Evolutionary conservation across 1,140 invertebrate genomes (phyloP).

Genomic region (Ctenoplectra terminalis): DNA sequence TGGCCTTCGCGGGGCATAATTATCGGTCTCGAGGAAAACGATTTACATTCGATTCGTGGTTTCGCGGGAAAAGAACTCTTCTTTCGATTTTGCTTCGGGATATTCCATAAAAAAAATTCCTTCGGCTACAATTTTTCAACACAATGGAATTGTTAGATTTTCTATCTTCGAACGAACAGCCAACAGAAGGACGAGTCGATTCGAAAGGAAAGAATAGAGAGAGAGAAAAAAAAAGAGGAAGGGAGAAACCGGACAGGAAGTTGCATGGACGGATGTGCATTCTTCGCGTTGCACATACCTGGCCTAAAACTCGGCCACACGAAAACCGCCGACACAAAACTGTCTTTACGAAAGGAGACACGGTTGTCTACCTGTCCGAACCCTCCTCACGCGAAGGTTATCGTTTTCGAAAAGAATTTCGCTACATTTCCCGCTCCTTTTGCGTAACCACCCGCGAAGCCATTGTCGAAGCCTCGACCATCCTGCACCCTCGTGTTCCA

Average conservation of each 20-base stretch:
- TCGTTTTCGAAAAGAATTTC: constrained; percentile 45
- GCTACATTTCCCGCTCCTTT: constrained; percentile 56
- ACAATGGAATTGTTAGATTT: no score
- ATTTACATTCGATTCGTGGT: constrained; percentile 42
- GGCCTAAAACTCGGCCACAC: constrained; percentile 23
- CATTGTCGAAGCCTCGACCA: constrained; percentile 3
- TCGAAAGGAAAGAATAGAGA: neutral
- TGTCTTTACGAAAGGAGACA: neutral
- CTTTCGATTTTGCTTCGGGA: no score
- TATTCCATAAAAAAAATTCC: no score
- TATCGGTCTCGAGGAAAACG: constrained; percentile 45
- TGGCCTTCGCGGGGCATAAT: constrained; percentile 50
- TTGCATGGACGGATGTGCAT: constrained; percentile 39
- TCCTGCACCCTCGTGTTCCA: constrained; percentile 3
- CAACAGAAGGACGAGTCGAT: neutral
- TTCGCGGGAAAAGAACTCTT: constrained; percentile 1
- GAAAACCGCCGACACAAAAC: constrained; percentile 42
- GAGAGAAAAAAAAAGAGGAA: constrained; percentile 48
- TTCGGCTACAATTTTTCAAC: no score
- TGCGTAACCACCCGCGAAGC: constrained; percentile 51
- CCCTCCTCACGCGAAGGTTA: constrained; percentile 48
- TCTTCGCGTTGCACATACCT: constrained; percentile 44
- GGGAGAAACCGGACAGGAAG: constrained; percentile 57
- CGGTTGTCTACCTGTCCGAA: constrained; percentile 50
- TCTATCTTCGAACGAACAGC: neutral